Percentiles rank a stretch among this genome's conserved stretches.
Evolutionary conservation across 1,140 invertebrate species (phyloP).

Genomic region (Drosophila biarmipes): DNA sequence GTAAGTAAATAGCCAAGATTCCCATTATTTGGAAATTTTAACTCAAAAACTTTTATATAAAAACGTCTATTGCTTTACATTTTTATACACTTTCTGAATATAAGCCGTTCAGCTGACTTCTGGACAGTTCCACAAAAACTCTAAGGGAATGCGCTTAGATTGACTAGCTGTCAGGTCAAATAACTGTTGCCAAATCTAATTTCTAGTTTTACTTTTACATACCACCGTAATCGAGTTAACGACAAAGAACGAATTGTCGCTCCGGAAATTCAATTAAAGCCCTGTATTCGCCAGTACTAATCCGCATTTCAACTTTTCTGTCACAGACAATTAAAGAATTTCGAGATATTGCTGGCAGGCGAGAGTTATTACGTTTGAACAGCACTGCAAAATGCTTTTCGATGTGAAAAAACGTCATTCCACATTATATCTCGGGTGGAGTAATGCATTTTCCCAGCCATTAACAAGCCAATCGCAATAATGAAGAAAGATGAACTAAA

Average conservation of each 20-base stretch:
- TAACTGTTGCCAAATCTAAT: not conserved
- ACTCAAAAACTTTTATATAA: too few relatives aligned
- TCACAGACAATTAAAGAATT: slow-evolving; percentile 32
- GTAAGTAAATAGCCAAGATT: too few relatives aligned
- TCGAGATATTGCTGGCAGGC: slow-evolving; percentile 3
- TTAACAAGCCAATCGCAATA: slow-evolving; percentile 43
- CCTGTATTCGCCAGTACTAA: slow-evolving; percentile 14
- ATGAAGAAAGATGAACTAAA: slow-evolving; percentile 64
- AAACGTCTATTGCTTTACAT: too few relatives aligned
- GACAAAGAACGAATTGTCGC: slow-evolving; percentile 19
- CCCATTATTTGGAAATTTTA: too few relatives aligned
- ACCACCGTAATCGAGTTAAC: slow-evolving; percentile 19
- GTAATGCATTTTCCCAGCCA: slow-evolving; percentile 23
- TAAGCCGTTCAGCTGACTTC: too few relatives aligned
- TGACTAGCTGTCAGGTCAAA: not conserved
- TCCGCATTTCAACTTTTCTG: slow-evolving; percentile 22
- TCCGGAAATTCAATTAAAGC: slow-evolving; percentile 22
- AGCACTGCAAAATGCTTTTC: slow-evolving; percentile 21
- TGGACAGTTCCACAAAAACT: not conserved
- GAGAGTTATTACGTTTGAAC: slow-evolving; percentile 33
- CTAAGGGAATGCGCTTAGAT: not conserved
- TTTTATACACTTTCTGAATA: not conserved
- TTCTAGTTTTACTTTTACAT: not conserved
- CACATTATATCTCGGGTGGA: slow-evolving; percentile 25
- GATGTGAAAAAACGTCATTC: slow-evolving; percentile 28